phyloP scores from a whole-genome alignment of 2,888 invertebrate species.

The Lasioglossum villosulum region DNA sequence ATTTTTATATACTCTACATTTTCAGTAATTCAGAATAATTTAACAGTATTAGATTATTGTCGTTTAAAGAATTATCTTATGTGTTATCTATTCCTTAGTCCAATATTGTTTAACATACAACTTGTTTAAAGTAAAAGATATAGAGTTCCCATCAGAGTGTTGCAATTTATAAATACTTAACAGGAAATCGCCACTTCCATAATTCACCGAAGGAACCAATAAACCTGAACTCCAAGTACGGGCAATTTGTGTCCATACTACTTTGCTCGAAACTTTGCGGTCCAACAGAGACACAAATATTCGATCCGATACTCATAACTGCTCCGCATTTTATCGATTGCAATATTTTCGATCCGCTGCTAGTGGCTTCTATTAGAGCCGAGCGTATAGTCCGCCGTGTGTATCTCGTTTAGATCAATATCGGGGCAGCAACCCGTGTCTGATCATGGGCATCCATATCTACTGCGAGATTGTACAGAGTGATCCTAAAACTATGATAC shows the following conservation, averaged over 20 bases:
- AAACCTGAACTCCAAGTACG: background rate
- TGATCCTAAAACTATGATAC: background rate
- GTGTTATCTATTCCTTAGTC: background rate
- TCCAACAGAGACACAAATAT: background rate
- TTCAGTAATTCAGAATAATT: background rate
- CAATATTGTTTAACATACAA: background rate
- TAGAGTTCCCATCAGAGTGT: background rate
- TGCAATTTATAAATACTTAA: background rate
- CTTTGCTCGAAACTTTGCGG: background rate
- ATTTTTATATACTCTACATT: background rate
- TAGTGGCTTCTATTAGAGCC: constrained; percentile 11
- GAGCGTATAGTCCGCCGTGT: background rate
- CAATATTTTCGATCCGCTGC: constrained; percentile 18
- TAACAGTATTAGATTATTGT: background rate
- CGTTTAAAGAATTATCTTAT: background rate
- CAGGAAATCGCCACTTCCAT: background rate
- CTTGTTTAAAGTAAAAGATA: background rate
- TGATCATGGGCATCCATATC: constrained; percentile 39
- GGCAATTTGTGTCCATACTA: background rate
- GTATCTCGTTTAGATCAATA: constrained; percentile 47
- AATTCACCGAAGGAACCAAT: background rate
- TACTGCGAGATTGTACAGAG: constrained; percentile 39
- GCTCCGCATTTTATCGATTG: constrained; percentile 41
- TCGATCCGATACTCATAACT: background rate
- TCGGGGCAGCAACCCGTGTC: constrained; percentile 26